A percentile compares a stretch with the other conserved stretches of the same genome.
These are phyloP conservation scores for Oncorhynchus mykiss DNA, from an alignment of 2,113 vertebrate genomes.

Conservation along the genomic window DNA sequence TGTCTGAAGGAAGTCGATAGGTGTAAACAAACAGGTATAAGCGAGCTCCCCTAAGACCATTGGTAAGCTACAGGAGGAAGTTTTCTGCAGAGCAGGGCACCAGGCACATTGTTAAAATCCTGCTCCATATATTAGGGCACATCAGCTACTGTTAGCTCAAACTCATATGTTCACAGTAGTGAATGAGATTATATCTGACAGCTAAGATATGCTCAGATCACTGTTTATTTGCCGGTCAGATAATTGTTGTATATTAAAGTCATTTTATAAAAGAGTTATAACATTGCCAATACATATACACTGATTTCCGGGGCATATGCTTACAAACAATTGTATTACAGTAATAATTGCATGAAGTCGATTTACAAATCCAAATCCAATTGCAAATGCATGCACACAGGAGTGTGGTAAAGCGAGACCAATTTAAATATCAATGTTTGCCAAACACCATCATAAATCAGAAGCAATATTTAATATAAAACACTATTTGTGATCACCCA, in stretches of 20 bases:
- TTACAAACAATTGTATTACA: conserved; percentile 11
- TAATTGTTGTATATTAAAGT: background rate
- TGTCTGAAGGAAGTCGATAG: too few species aligned
- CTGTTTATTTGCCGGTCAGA: background rate
- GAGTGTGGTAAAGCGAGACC: conserved; percentile 27
- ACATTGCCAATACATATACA: conserved; percentile 30
- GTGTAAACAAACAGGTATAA: too few species aligned
- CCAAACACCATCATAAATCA: conserved; percentile 34
- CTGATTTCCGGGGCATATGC: conserved; percentile 20
- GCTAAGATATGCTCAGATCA: conserved; percentile 1
- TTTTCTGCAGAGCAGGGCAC: too few species aligned
- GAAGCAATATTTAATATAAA: conserved; percentile 10
- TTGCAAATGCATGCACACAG: background rate
- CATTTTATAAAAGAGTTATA: background rate
- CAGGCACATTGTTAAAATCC: too few species aligned
- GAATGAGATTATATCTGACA: background rate
- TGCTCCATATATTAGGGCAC: too few species aligned
- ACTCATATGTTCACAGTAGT: too few species aligned
- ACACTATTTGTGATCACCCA: conserved; percentile 29
- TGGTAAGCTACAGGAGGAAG: too few species aligned
- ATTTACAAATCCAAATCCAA: too few species aligned
- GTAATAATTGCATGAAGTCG: background rate
- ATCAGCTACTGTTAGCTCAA: too few species aligned
- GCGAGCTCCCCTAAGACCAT: too few species aligned
- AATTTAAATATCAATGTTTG: conserved; percentile 25